Evolutionary conservation across 2,888 invertebrate genomes (phyloP).

Genomic region (Drosophila limbata): DNA sequence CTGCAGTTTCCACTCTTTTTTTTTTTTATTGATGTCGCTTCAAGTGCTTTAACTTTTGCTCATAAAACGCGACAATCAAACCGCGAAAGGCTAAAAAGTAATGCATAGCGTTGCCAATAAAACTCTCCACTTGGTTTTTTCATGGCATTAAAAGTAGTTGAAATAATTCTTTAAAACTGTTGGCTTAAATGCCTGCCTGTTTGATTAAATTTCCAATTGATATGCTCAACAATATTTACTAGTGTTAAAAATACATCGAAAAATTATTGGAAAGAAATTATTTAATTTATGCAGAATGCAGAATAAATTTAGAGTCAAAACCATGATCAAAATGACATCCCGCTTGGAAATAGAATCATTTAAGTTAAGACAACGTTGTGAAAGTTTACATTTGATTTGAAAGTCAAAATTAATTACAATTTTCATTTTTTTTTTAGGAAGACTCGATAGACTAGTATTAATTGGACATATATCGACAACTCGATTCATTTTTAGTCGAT

Average conservation of each 20-base stretch:
- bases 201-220: neutral
- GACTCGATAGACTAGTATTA: no score
- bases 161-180: neutral
- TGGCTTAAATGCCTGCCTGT: neutral
- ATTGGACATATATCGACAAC: no score
- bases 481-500: no score
- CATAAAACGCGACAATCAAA: slow-evolving; percentile 59
- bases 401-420: no score
- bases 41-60: slow-evolving; percentile 58
- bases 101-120: slow-evolving; percentile 24
- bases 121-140: slow-evolving; percentile 3
- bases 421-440: no score
- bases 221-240: neutral
- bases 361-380: no score
- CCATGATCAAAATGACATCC: neutral
- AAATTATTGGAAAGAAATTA: no score
- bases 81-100: slow-evolving; percentile 39
- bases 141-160: neutral
- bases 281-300: no score
- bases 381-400: no score
- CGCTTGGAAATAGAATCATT: neutral
- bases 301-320: no score
- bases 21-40: slow-evolving; percentile 61
- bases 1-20: slow-evolving; percentile 46
- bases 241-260: no score